Base-by-base conservation (phyloP, 2,113 vertebrate genomes). In the Eclectus roratus region DNA sequence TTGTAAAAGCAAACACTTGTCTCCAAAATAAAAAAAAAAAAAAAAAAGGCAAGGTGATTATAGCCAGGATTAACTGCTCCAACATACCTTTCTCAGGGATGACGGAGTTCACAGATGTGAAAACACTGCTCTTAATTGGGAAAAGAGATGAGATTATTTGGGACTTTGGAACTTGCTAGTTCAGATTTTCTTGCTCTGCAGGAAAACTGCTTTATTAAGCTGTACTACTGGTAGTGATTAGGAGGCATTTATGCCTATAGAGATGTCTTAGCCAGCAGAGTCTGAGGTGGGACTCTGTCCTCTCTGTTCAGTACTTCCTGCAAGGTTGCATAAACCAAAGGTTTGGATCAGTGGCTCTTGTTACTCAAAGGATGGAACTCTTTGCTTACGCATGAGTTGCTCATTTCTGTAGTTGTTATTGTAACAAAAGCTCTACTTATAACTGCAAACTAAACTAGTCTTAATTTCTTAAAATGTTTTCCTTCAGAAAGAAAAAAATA, bases 101-200 rank as follows among this genome's bases (percentile, higher is more conserved):
- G 66, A 49, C 71, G 29, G 64, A 52, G 31, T 76, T 81, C 47
- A 69, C 27, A 56, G 69, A 95, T 96, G 84, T 66, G 95, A 89
- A 95, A 92, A 2, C 53, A 33, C 53, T 80, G 53, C 52, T 71
- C 7, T 89, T 93, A 80, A 61, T 15, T 80, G 87, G 66, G 73
- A 49, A 69, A 69, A 91, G 94, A 86, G 80, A 65, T 79, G 88
- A 94, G 91, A 87, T 91, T 95, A 69, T 92, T 97, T 94, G 78
- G 31, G 46, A 72, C 53, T 95, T 94, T 31, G 31, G 33, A 92
- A 82, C 87, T 95, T 29, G 91, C 17, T 82, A 58, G 87, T 94
- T 95, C 91, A 91, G 95, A 95, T 92, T 92, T 95, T 96, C 94
- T 95, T 89, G 94, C 94, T 97, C 41, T 88, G 55, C 85, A 73